Percentiles rank a stretch among this genome's conserved stretches.
Conservation (phyloP, 2,797 vertebrate species). For the Acrossocheilus fasciatus region DNA sequence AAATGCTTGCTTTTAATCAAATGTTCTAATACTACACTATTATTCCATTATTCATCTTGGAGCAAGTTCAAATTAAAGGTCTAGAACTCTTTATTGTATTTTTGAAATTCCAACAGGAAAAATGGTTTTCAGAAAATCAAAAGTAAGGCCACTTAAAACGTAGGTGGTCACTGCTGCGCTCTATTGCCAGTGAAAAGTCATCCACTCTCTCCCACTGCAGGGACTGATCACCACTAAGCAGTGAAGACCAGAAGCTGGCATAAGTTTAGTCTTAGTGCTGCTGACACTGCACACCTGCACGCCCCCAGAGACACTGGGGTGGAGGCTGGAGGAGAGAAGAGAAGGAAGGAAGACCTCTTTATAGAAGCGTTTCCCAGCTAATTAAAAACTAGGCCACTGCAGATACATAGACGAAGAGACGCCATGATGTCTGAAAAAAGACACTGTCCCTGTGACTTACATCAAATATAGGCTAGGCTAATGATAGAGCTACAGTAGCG, state of each 20-base stretch:
- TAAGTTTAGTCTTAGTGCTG: constrained; percentile 64
- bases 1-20: neutral
- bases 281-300: constrained; percentile 79
- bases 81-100: neutral
- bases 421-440: constrained; percentile 53
- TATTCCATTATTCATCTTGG: neutral
- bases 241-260: constrained; percentile 57
- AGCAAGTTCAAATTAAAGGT: neutral
- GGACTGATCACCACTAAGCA: constrained; percentile 60
- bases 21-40: neutral
- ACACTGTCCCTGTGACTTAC: constrained; percentile 54
- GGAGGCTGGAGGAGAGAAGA: constrained; percentile 3
- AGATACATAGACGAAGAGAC: constrained; percentile 45
- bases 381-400: constrained; percentile 62
- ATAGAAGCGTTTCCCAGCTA: constrained; percentile 42
- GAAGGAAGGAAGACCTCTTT: constrained; percentile 46
- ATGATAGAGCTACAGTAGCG: constrained; percentile 42
- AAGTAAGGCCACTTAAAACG: neutral
- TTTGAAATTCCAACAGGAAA: neutral
- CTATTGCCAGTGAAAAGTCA: neutral
- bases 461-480: constrained; percentile 49
- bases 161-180: neutral
- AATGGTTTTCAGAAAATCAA: neutral
- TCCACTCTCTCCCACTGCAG: constrained; percentile 22
- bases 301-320: constrained; percentile 58